Conservation (phyloP, 2,797 vertebrate species). For the Caiman crocodilus region DNA sequence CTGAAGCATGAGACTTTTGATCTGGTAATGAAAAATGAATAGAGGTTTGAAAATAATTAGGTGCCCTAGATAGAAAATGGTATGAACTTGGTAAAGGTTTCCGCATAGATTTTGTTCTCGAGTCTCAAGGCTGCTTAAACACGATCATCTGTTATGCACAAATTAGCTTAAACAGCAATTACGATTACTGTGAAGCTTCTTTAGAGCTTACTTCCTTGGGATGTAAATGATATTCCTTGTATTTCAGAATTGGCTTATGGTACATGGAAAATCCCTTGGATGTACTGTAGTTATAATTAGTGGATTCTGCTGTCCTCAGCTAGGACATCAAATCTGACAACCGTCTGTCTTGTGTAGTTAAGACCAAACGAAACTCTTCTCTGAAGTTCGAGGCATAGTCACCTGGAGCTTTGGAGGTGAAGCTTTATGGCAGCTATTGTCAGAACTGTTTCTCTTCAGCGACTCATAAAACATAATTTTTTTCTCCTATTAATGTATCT, state of each 20-base stretch:
- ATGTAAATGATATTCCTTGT: slow-evolving; percentile 1
- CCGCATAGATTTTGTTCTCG: not conserved
- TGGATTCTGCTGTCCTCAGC: slow-evolving; percentile 5
- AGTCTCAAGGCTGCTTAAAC: slow-evolving; percentile 14
- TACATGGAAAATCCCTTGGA: not conserved
- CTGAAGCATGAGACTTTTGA: not conserved
- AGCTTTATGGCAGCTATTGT: slow-evolving; percentile 28
- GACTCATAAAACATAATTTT: not conserved
- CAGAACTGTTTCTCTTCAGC: slow-evolving; percentile 60
- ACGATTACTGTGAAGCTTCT: not conserved
- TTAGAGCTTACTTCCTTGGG: not conserved
- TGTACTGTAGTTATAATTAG: not conserved
- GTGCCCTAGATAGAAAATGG: not conserved
- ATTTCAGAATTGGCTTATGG: slow-evolving; percentile 35
- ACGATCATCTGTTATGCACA: not conserved
- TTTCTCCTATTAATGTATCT: not conserved
- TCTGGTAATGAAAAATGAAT: slow-evolving; percentile 3
- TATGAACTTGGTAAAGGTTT: not conserved
- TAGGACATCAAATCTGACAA: not conserved
- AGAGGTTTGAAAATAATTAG: not conserved
- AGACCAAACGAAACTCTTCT: slow-evolving; percentile 1
- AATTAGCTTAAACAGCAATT: not conserved
- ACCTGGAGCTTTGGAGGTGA: slow-evolving; percentile 14
- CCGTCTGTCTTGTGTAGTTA: not conserved
- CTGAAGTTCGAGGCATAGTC: not conserved